Base-by-base conservation (phyloP, 2,113 vertebrate species). In the Rhabdomys dilectus region DNA sequence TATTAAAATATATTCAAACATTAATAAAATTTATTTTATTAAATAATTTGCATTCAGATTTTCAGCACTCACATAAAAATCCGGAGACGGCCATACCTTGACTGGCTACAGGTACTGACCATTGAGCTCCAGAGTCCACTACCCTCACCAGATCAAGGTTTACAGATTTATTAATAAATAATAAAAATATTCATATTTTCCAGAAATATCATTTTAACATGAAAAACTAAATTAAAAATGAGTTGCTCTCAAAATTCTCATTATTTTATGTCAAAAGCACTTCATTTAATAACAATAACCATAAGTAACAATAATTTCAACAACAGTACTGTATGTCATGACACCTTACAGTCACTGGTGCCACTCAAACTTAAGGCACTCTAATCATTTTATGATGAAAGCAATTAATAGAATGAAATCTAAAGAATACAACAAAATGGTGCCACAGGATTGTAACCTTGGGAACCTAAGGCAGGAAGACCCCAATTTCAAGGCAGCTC, bases 361-460 rank as follows among this genome's bases (percentile, higher is more conserved):
- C 76, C 34, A 62, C 42, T 86, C 42, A 85, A 90, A 31, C 87
- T 84, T 72, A 93, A 24, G 7, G 62, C 90, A 93, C 56, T 72
- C 8, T 84, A 24, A 34, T 96, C 31, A 86, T 81, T 86, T 88
- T 5, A 70, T 72, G 58, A 92, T 2, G 12, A 68, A 78, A 96
- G 82, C 93, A 92, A 90, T 31, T 73, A 97, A 88, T 31, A 95
- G 66, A 95, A 95, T 53, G 45, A 93, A 97, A 89, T 75, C 73
- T 62, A 51, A 86, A 95, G 5, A 87, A 7, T 86, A n/a, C 4
- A 91, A 94, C 19, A 75, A 26, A n/a, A 39, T 88, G 34, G 51
- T 58, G 34, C 24, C 66, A 88, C 36, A 73, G 36, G 15, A 5
- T 70, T 56, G 15, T 15, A 56, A 56, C 16, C 66, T 29, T 1